Evolutionary conservation across 2,113 vertebrate species (phyloP), one percentile per base, ranked within the genome.

Genomic region (Nannobrachium achirus): DNA sequence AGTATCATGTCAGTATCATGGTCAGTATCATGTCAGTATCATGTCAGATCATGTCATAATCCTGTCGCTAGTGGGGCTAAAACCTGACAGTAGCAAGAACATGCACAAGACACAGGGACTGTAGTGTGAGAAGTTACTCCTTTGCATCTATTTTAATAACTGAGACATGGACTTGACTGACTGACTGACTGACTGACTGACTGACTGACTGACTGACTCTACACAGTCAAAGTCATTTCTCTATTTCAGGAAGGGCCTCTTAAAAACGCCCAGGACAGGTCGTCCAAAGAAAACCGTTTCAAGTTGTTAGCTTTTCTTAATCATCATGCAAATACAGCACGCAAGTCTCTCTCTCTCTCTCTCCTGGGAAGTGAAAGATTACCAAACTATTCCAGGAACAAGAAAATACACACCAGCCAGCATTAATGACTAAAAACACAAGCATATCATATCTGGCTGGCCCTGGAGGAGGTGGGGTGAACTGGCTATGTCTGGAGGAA

Each of bases 401-500:
- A n/a, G 25, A 65, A 85, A 85, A 84, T 73, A 80, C 66, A 76
- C 62, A 56, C 56, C 18, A 42, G 48, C 69, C 53, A 61, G 69
- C 71, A 67, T 73, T 78, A 76, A 78, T 63, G 68, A 59, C 66
- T 73, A 63, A 76, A n/a, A 33, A 75, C 41, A 71, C 64, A 76
- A 76, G 53, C 53, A 76, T 81, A 86, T 79, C 71, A 77, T 75
- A 68, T 66, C 42, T 68, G 58, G 52, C 8, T 51, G 25, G 2
- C n/a, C n/a, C n/a, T n/a, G n/a, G 51, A 41, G n/a, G 53, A 79
- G 79, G 68, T 78, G 69, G 79, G 76, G 83, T 63, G 68, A 33
- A 85, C 76, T 68, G 69, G 42, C 69, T 25, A 52, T 66, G 79
- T 81, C 80, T 82, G 79, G 73, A 81, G 79, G 73, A 62, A 75